A percentile compares a stretch with the other conserved stretches of the same genome.
phyloP scores from a whole-genome alignment of 1,140 invertebrate genomes.

The Pachypsylla venusta region DNA sequence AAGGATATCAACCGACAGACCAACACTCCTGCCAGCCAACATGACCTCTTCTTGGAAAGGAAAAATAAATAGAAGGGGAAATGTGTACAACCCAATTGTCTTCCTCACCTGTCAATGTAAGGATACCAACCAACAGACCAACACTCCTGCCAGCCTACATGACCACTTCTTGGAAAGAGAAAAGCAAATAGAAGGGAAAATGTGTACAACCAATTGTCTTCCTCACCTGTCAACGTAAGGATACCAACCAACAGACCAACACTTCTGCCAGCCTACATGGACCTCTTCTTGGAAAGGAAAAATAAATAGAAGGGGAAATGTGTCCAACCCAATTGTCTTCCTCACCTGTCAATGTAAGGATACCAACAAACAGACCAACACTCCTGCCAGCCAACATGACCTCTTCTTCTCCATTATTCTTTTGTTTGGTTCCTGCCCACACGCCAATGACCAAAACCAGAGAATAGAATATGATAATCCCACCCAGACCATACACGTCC shows the following conservation, averaged over 20 bases:
- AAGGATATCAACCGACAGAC: too few relatives aligned
- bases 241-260: slow-evolving; percentile 62
- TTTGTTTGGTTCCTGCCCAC: slow-evolving; percentile 50
- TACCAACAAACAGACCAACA: slow-evolving; percentile 59
- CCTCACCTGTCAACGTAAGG: slow-evolving; percentile 58
- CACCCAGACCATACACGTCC: slow-evolving; percentile 43
- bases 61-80: too few relatives aligned
- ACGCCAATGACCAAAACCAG: slow-evolving; percentile 52
- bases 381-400: slow-evolving; percentile 62
- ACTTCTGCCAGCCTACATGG: slow-evolving; percentile 60
- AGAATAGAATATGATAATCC: slow-evolving; percentile 53
- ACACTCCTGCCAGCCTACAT: slow-evolving; percentile 63
- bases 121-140: slow-evolving; percentile 58
- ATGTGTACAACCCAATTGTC: too few relatives aligned
- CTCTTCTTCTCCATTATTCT: slow-evolving; percentile 39
- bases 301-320: neutral
- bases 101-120: slow-evolving; percentile 59
- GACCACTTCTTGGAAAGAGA: slow-evolving; percentile 50
- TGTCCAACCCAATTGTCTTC: slow-evolving; percentile 7
- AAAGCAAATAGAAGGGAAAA: too few relatives aligned
- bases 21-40: too few relatives aligned
- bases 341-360: slow-evolving; percentile 60
- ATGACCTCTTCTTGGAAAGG: too few relatives aligned
- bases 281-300: slow-evolving; percentile 39
- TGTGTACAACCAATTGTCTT: too few relatives aligned